phyloP scores from a whole-genome alignment of 2,113 vertebrate genomes.

The Microcebus murinus region DNA sequence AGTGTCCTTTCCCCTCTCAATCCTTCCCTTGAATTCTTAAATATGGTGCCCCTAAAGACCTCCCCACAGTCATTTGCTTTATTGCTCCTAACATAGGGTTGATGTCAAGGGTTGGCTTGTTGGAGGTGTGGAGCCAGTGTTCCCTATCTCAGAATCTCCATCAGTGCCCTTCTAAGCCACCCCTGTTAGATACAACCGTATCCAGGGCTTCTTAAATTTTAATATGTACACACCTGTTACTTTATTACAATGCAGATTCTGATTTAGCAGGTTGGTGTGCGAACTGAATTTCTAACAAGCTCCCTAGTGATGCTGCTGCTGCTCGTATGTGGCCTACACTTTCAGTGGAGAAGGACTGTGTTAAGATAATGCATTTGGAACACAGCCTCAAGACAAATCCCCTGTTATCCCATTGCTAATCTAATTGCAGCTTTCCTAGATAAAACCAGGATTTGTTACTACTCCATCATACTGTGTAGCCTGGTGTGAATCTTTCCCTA shows the following conservation, averaged over 20 bases:
- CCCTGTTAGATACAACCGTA: neutral
- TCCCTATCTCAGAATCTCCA: neutral
- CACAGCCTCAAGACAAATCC: neutral
- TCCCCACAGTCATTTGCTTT: neutral
- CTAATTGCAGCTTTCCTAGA: neutral
- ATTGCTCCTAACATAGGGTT: neutral
- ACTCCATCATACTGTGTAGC: fast-evolving
- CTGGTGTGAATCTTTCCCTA: fast-evolving
- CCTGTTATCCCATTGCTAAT: neutral
- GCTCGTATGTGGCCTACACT: neutral
- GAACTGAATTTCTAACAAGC: neutral
- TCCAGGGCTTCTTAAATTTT: neutral
- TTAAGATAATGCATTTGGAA: neutral
- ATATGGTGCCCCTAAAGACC: too few species aligned
- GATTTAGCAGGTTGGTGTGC: neutral
- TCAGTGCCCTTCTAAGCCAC: neutral
- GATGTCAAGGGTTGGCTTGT: neutral
- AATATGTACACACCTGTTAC: neutral
- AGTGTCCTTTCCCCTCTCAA: neutral
- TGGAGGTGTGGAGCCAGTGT: fast-evolving
- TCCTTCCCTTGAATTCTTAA: neutral
- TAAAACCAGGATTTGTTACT: neutral
- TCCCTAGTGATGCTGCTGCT: neutral
- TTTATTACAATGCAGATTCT: neutral
- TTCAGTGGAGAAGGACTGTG: neutral